These are phyloP conservation scores for Apostichopus parvimensis DNA, from an alignment of 35 echinoderm and acorn worm species.

Conservation along the genomic window DNA sequence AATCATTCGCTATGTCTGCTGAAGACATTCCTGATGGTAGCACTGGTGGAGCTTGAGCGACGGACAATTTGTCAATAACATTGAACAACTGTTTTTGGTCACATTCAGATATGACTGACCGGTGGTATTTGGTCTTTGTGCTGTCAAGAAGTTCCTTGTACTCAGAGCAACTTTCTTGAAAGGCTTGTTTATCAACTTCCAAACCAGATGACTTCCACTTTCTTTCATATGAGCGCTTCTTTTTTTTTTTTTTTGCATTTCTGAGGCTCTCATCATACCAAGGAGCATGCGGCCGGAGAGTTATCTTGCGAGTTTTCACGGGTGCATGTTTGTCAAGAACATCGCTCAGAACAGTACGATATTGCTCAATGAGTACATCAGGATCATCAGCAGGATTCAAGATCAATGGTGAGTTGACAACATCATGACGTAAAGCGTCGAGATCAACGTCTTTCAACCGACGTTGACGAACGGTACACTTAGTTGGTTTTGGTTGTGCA, in stretches of 20 bases:
- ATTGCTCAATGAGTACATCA: slow-evolving; percentile 55
- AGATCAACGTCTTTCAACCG: slow-evolving; percentile 49
- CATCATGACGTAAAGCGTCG: slow-evolving; percentile 30
- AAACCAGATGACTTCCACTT: slow-evolving; percentile 60
- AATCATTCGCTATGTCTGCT: background rate
- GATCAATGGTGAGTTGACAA: background rate
- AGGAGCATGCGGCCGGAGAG: slow-evolving; percentile 53
- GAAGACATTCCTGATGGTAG: background rate
- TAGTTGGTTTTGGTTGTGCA: slow-evolving; percentile 30
- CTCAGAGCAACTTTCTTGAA: slow-evolving; percentile 32
- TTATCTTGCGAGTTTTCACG: slow-evolving; percentile 23
- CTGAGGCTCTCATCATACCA: slow-evolving; percentile 60
- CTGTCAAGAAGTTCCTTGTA: slow-evolving; percentile 54
- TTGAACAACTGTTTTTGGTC: slow-evolving; percentile 42
- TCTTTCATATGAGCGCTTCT: slow-evolving; percentile 47
- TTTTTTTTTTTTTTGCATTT: slow-evolving; percentile 27
- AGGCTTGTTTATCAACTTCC: slow-evolving; percentile 60
- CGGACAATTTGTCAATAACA: background rate
- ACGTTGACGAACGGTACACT: slow-evolving; percentile 30
- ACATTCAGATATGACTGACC: slow-evolving; percentile 50
- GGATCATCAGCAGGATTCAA: slow-evolving; percentile 14
- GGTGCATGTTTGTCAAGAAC: slow-evolving; percentile 64
- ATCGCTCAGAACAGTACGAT: slow-evolving; percentile 18
- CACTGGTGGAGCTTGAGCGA: background rate
- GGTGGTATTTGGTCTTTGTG: slow-evolving; percentile 55